Evolutionary conservation across 2,797 vertebrate species (phyloP).

Genomic region (Nasua narica): DNA sequence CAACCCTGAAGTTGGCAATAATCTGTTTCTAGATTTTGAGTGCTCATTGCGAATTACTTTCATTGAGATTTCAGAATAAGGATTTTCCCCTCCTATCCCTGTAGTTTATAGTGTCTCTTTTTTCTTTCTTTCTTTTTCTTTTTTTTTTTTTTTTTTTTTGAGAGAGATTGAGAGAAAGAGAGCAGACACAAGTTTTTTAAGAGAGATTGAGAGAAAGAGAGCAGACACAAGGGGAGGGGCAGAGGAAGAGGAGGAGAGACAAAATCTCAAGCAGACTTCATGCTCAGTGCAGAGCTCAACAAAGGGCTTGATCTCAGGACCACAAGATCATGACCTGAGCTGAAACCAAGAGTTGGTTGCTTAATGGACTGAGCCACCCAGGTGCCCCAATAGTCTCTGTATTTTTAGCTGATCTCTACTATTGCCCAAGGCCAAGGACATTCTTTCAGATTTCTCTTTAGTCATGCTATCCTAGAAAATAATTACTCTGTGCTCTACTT

Average conservation of each 20-base stretch:
- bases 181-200: no score
- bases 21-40: not conserved
- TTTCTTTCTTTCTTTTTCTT: not conserved
- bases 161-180: no score
- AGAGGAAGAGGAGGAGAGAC: not conserved
- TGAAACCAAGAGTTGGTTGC: not conserved
- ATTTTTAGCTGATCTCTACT: not conserved
- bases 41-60: not conserved
- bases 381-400: not conserved
- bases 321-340: not conserved
- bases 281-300: not conserved
- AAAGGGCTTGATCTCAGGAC: not conserved
- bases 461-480: not conserved
- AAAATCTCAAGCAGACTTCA: not conserved
- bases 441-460: not conserved
- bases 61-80: not conserved
- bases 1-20: not conserved
- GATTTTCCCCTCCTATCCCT: rapidly evolving
- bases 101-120: not conserved
- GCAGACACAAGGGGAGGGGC: not conserved
- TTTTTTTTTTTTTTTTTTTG: no score
- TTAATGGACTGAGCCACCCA: not conserved
- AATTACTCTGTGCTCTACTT: not conserved
- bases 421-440: not conserved
- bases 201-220: no score